Evolutionary conservation across 2,888 invertebrate genomes (phyloP).

Genomic region (Polylopha cassiicola): DNA sequence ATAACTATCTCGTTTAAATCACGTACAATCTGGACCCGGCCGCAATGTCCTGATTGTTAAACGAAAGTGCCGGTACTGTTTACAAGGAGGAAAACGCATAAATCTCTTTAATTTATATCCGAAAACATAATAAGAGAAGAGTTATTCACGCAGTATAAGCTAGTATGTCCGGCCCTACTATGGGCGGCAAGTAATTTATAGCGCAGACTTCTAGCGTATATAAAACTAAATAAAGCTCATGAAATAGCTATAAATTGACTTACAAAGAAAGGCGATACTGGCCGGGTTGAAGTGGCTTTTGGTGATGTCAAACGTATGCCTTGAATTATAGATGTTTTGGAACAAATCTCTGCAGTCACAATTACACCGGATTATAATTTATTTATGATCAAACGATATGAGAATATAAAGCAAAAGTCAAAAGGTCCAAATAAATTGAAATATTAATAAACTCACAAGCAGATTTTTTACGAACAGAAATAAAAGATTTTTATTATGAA

Average conservation of each 20-base stretch:
- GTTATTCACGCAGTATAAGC: conserved; percentile 58
- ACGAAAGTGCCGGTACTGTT: conserved; percentile 45
- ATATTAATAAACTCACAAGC: too few relatives aligned
- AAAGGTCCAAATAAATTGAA: too few relatives aligned
- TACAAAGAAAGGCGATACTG: conserved; percentile 59
- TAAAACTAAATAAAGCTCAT: conserved; percentile 74
- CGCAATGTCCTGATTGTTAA: conserved; percentile 38
- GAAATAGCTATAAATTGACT: conserved; percentile 68
- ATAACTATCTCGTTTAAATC: conserved; percentile 46
- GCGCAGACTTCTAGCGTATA: conserved; percentile 59
- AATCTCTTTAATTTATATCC: conserved; percentile 73
- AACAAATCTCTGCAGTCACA: too few relatives aligned
- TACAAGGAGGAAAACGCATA: conserved; percentile 44
- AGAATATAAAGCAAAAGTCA: too few relatives aligned
- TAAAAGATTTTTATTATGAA: too few relatives aligned
- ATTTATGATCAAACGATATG: too few relatives aligned
- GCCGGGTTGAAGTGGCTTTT: conserved; percentile 20
- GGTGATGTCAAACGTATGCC: conserved; percentile 16
- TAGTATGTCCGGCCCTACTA: conserved; percentile 47
- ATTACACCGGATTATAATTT: too few relatives aligned
- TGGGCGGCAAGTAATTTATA: conserved; percentile 58
- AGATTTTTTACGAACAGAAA: too few relatives aligned
- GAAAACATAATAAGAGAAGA: conserved; percentile 73
- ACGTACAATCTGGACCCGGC: conserved; percentile 42
- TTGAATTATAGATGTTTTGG: conserved; percentile 19